Base-by-base conservation (phyloP, 2,888 invertebrate genomes). In the Rhingia campestris region DNA sequence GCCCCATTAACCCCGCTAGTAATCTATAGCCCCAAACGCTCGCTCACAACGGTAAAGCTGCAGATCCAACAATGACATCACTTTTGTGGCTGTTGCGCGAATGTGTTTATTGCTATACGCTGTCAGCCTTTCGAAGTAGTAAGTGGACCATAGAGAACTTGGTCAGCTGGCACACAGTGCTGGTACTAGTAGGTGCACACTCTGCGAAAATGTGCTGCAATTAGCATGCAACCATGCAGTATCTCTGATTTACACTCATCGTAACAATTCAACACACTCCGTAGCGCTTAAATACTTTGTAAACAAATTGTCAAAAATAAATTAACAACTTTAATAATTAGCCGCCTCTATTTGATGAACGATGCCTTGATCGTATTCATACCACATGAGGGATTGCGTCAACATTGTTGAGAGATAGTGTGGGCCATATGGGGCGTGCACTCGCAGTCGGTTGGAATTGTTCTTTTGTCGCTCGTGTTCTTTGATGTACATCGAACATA, bases 271-370 rank as follows among this genome's bases (percentile, higher is more conserved):
- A 63, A 7, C 7, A 41, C 75, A 33, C 49, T 74, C 45, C 45
- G 41, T 41, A 66, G 9, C 54, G 54, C 53, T 67, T 47, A 39
- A 73, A 39, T 43, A 73, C 51, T 58, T 73, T 82, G 79, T 79
- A 74, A 82, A 69, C 73, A 82, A 82, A 73, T 73, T 73, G 72
- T 82, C 72, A 67, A 82, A 79, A 82, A 77, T 82, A 67, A 82
- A 77, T 72, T 77, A 72, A 77, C 59, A 79, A 58, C 59, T 72
- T 72, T 43, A 72, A 61, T 66, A 70, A 77, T 77, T 77, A 64
- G 66, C 33, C 53, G 59, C 47, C 22, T 54, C 74, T 77, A 72
- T 77, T 56, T 64, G 49, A n/a, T 51, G 56, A 49, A 4, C 35
- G 22, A 56, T 49, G 49, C 63, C 56, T 72, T 77, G 63, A 73